Evolutionary conservation across 2,797 vertebrate genomes (phyloP).

Genomic region (Dallia pectoralis): DNA sequence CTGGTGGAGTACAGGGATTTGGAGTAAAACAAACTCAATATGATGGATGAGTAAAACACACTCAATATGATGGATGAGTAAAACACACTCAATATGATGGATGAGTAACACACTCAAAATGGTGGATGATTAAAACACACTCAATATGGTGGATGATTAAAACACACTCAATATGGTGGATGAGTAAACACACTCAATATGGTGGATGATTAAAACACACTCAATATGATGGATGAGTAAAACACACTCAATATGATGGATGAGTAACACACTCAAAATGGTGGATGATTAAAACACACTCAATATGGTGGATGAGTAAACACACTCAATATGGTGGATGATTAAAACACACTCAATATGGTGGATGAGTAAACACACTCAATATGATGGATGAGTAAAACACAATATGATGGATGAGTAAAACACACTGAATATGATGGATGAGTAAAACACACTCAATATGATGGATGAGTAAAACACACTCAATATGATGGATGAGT

Average conservation of each 20-base stretch:
- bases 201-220: background rate
- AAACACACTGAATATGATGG: too few species aligned
- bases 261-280: too few species aligned
- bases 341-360: too few species aligned
- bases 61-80: background rate
- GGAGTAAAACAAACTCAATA: constrained; percentile 7
- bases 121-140: background rate
- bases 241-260: too few species aligned
- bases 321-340: too few species aligned
- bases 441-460: too few species aligned
- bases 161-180: too few species aligned
- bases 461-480: background rate
- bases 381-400: too few species aligned
- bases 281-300: background rate
- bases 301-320: background rate
- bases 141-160: background rate
- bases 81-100: too few species aligned
- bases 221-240: background rate
- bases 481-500: background rate
- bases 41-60: background rate
- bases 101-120: too few species aligned
- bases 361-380: background rate
- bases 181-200: too few species aligned
- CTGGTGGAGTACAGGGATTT: constrained; percentile 1
- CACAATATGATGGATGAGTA: background rate